Evolutionary conservation across 92 coral and sea anemone species (phyloP), one percentile per base, ranked within the genome.

Genomic region (Parazoanthus darwini): DNA sequence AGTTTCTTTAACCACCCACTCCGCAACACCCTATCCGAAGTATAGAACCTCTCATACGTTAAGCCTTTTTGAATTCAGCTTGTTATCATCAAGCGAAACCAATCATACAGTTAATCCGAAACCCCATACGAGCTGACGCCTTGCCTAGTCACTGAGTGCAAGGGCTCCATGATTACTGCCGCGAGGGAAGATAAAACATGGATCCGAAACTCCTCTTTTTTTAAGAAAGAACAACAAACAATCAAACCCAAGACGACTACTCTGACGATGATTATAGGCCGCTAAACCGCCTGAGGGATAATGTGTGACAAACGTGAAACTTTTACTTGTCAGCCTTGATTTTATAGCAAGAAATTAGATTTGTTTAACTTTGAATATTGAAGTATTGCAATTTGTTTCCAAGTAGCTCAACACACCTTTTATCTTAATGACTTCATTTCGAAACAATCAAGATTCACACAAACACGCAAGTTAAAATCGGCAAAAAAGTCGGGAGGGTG

Each of bases 81-180:
- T 29, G 93, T 94, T 33, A 46, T 92, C 18, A 86, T 92, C n/a
- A 90, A 92, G 82, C 83, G 90, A 29, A 91, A 89, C 35, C 46
- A 81, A 35, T 22, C 74, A 7, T 67, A 80, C 63, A 81, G 38
- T 81, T 90, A 92, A 59, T 36, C 91, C 23, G 74, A 82, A 20
- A 88, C 89, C 14, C 88, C 76, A 20, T 94, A 91, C 46, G 90
- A 94, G 44, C 92, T 92, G 15, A 81, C 75, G 18, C 93, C 93
- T 15, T 92, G 77, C 63, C 80, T 75, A 33, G 93, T 92, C 23
- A 81, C 85, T 18, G 88, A 88, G 51, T 79, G 58, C 42, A 94
- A 92, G 63, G 92, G 94, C 22, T 90, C 97, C 18, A 92, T 92
- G 95, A 46, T 94, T 29, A 94, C 97, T 8, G 90, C 86, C 8